These are phyloP conservation scores for Cryptoprocta ferox DNA, from an alignment of 2,797 vertebrate species.

Conservation along the genomic window DNA sequence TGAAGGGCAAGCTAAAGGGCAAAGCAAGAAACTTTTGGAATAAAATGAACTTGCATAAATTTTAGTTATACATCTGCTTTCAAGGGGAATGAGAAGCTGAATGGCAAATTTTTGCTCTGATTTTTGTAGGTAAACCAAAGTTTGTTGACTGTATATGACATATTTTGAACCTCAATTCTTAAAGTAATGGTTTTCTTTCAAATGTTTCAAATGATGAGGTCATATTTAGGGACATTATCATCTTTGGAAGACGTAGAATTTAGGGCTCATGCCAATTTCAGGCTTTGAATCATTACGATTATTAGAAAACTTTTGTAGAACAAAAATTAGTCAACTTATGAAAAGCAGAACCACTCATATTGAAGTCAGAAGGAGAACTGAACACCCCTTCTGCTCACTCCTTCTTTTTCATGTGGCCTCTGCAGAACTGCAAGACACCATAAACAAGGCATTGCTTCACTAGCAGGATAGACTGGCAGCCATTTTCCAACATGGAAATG, in stretches of 20 bases:
- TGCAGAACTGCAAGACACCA: neutral
- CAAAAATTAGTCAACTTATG: neutral
- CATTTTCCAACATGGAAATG: neutral
- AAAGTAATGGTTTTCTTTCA: neutral
- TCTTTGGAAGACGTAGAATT: neutral
- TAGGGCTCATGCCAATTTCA: neutral
- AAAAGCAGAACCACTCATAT: neutral
- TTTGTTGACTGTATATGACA: neutral
- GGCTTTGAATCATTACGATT: neutral
- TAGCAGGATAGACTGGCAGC: neutral
- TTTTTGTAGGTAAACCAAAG: neutral
- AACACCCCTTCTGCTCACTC: neutral
- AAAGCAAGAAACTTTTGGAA: neutral
- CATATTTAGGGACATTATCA: neutral
- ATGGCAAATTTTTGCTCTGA: neutral
- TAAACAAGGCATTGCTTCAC: fast-evolving
- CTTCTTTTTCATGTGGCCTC: neutral
- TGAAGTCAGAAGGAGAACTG: neutral
- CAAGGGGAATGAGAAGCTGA: neutral
- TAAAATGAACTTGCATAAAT: neutral
- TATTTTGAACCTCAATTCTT: neutral
- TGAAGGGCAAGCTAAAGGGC: constrained; percentile 4
- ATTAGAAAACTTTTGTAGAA: neutral
- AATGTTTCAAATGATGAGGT: neutral
- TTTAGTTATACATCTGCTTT: neutral